Percentiles rank a stretch among this genome's conserved stretches.
These are phyloP conservation scores for Apodemia mormo DNA, from an alignment of 2,888 invertebrate genomes.

Conservation along the genomic window DNA sequence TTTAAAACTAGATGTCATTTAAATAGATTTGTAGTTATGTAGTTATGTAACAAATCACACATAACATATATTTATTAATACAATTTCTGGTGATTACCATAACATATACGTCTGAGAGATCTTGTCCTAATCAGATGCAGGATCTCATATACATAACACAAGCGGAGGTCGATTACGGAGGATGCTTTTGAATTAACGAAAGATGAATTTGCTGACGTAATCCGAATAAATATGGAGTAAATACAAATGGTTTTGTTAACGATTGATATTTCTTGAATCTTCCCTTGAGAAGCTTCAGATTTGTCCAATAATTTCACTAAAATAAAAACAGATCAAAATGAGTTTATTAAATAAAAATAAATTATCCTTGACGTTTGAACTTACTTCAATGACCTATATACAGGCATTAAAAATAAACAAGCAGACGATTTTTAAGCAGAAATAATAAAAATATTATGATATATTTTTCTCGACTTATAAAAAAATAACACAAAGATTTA, in stretches of 20 bases:
- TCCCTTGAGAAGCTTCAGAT: neutral
- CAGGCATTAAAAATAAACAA: too few species aligned
- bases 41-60: neutral
- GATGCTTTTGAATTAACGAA: conserved; percentile 9
- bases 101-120: conserved; percentile 11
- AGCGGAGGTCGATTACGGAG: conserved; percentile 10
- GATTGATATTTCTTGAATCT: neutral
- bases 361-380: too few species aligned
- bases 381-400: too few species aligned
- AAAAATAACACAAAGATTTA: too few species aligned
- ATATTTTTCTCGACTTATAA: too few species aligned
- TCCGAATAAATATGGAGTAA: neutral
- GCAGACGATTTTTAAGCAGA: too few species aligned
- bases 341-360: too few species aligned
- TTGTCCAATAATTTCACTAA: neutral
- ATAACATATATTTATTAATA: conserved; percentile 14
- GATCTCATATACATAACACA: conserved; percentile 15
- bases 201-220: conserved; percentile 8
- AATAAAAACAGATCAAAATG: too few species aligned
- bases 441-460: too few species aligned
- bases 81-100: conserved; percentile 7
- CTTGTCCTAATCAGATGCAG: conserved; percentile 12
- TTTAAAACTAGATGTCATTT: too few species aligned
- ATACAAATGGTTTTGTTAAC: neutral
- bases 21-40: neutral